Evolutionary conservation across 2,888 invertebrate species (phyloP).

Genomic region (Heliconius sara): DNA sequence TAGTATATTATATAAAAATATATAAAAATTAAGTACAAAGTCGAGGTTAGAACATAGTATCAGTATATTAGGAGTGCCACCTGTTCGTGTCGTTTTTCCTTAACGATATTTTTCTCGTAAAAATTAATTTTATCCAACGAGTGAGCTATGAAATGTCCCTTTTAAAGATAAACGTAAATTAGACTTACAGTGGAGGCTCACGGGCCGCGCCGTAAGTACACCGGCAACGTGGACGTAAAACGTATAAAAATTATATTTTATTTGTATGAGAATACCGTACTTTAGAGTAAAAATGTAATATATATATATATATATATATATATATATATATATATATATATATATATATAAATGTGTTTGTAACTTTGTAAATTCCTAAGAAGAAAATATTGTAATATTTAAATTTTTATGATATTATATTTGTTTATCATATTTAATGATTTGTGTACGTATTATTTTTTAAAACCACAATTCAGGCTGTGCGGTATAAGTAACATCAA

Average conservation of each 20-base stretch:
- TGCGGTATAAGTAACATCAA: background rate
- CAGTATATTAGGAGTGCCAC: background rate
- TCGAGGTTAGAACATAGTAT: background rate
- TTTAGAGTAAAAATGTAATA: background rate
- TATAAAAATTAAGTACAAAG: background rate
- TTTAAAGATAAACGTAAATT: constrained; percentile 28
- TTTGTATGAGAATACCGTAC: background rate
- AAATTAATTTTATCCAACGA: constrained; percentile 26
- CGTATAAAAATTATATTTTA: background rate
- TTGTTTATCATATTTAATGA: too few species aligned
- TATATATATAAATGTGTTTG: too few species aligned
- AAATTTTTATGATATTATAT: too few species aligned
- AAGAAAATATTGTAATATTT: too few species aligned
- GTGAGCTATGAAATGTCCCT: constrained; percentile 28
- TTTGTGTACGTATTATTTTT: too few species aligned
- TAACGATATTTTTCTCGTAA: constrained; percentile 25
- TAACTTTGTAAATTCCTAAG: background rate
- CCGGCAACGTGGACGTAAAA: background rate
- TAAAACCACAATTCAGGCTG: too few species aligned
- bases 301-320: too few species aligned
- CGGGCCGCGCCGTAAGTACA: background rate
- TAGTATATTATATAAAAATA: background rate
- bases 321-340: too few species aligned
- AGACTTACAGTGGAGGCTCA: constrained; percentile 1
- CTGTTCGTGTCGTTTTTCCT: constrained; percentile 15